Evolutionary conservation across 2,888 invertebrate species (phyloP), one percentile per base, ranked within the genome.

Genomic region (Xanthia togata): DNA sequence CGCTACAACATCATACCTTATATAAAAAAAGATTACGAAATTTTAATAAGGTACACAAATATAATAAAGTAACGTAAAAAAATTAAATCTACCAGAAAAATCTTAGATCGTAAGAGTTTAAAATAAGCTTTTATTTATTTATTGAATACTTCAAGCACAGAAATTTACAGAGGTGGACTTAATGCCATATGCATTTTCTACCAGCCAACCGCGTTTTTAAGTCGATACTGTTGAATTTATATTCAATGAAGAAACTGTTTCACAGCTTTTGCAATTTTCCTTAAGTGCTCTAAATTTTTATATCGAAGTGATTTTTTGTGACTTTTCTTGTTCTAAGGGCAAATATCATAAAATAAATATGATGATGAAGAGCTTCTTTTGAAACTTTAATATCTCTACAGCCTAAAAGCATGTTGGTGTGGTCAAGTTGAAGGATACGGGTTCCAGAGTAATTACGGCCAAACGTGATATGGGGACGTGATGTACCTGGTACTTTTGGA

Each of bases 221-320:
- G 8, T 44, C 5, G n/a, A 17, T n/a, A 23, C 3, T 44, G 14
- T 59, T 70, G 31, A 23, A 35, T 1, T 2, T 53, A 44, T 47
- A 47, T 47, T 38, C 11, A 17, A 77, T 14, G 9, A 53, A 35
- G 14, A 53, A 76, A 17, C 12, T 31, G 8, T 17, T 76, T 35
- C 12, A 64, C 20, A 44, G 20, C n/a, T 65, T 50, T 50, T 26
- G 17, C 35, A 60, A 23, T 60, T 59, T 76, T 26, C 8, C 5
- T 60, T 53, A 8, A 78, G 41, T 68, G 17, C 41, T 62, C 5
- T n/a, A 31, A 8, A 68, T n/a, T 68, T 57, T 50, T 64, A 47
- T 8, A 38, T 4, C 1, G 8, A 47, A 20, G 9, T 14, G 17
- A 44, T 14, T 41, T 64, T 26, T 50, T 76, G 3, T 11, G 23